A percentile compares a stretch with the other conserved stretches of the same genome.
Conservation (phyloP, 2,797 vertebrate genomes). For the Malacoraja senta region DNA sequence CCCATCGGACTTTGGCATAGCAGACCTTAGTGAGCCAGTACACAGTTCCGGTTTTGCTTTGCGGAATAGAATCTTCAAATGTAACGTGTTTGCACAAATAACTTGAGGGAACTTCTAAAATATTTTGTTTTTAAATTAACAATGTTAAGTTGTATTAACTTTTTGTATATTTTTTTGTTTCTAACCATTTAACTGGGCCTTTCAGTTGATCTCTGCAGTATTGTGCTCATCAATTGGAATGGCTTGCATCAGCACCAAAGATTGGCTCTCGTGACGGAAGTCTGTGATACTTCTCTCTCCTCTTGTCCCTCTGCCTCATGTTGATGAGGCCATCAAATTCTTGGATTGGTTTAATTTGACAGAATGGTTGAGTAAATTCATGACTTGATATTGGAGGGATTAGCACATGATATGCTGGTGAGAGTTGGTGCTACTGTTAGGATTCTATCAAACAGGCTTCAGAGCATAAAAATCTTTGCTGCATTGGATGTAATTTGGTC, state of each 20-base stretch:
- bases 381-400: not conserved
- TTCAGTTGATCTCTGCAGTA: not conserved
- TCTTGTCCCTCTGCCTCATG: no score
- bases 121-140: not conserved
- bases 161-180: constrained; percentile 22
- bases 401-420: no score
- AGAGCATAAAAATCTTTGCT: not conserved
- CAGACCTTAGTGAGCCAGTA: not conserved
- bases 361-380: not conserved
- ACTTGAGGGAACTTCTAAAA: not conserved
- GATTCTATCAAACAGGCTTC: not conserved
- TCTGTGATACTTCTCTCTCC: not conserved
- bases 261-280: not conserved
- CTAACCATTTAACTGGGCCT: constrained; percentile 6
- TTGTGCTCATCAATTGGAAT: not conserved
- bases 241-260: not conserved
- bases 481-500: not conserved
- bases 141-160: constrained; percentile 30
- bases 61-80: not conserved
- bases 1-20: not conserved
- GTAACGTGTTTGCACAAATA: not conserved
- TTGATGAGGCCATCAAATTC: not conserved
- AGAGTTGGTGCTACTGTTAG: not conserved
- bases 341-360: not conserved
- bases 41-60: not conserved